Conservation (phyloP, 2,797 vertebrate species). For the Echeneis naucrates region DNA sequence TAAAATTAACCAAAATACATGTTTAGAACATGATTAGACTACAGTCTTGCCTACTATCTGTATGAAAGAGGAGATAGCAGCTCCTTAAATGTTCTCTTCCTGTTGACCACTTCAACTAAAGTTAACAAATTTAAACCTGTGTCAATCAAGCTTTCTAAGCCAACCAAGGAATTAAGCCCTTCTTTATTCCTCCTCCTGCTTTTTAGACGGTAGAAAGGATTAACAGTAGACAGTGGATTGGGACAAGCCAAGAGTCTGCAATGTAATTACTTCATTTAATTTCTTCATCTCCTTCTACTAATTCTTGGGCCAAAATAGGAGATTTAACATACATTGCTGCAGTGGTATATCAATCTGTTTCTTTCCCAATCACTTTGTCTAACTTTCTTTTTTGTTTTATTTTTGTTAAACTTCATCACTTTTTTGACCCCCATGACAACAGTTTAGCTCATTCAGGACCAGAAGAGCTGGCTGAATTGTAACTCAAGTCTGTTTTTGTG, state of each 20-base stretch:
- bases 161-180: constrained; percentile 40
- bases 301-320: not conserved
- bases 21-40: constrained; percentile 16
- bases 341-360: constrained; percentile 20
- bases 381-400: not conserved
- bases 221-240: constrained; percentile 44
- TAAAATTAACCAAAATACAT: not conserved
- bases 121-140: constrained; percentile 42
- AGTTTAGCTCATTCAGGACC: not conserved
- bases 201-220: constrained; percentile 51
- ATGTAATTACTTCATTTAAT: constrained; percentile 45
- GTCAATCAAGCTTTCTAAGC: constrained; percentile 52
- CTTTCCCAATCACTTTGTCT: constrained; percentile 14
- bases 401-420: not conserved
- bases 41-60: constrained; percentile 4
- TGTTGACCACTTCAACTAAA: constrained; percentile 29
- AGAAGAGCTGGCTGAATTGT: constrained; percentile 16
- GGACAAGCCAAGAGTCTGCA: constrained; percentile 16
- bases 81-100: not conserved
- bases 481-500: too few species aligned
- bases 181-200: constrained; percentile 39
- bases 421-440: not conserved
- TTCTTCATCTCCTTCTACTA: constrained; percentile 21
- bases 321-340: constrained; percentile 8
- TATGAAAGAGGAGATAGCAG: constrained; percentile 27